Evolutionary conservation across 2,888 invertebrate species (phyloP).

Genomic region (Limnephilus lunatus): DNA sequence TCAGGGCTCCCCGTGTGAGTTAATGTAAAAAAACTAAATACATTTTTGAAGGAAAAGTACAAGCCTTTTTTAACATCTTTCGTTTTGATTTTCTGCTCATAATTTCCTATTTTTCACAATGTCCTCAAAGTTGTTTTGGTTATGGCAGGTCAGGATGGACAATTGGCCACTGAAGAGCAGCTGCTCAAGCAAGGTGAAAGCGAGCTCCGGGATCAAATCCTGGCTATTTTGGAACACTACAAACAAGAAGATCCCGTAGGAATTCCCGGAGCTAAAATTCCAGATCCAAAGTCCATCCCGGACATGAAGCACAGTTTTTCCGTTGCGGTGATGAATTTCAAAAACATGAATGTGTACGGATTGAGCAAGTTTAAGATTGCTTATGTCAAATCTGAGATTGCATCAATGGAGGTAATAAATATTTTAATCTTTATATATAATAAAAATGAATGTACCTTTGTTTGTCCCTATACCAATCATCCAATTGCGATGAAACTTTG

Average conservation of each 20-base stretch:
- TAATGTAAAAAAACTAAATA: no score
- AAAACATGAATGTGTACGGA: slow-evolving; percentile 84
- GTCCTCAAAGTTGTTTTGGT: neutral
- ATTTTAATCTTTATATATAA: neutral
- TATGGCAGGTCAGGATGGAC: slow-evolving; percentile 10
- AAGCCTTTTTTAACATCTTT: no score
- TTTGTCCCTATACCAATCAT: no score
- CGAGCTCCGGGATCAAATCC: slow-evolving; percentile 84
- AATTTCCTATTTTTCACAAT: neutral
- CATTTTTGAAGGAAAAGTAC: no score
- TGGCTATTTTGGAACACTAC: slow-evolving; percentile 85
- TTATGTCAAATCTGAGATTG: slow-evolving; percentile 83
- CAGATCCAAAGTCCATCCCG: slow-evolving; percentile 89
- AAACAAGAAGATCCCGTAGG: slow-evolving; percentile 89
- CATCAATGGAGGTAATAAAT: slow-evolving; percentile 83
- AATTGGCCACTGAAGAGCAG: slow-evolving; percentile 26
- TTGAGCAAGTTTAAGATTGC: slow-evolving; percentile 87
- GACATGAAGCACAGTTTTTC: slow-evolving; percentile 85
- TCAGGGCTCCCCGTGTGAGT: no score
- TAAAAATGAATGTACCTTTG: no score
- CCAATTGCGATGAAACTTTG: no score
- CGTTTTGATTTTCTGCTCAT: neutral
- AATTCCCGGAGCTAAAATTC: slow-evolving; percentile 86
- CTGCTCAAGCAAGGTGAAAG: slow-evolving; percentile 76
- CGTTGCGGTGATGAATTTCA: slow-evolving; percentile 83